These are phyloP conservation scores for Calameuta idolon DNA, from an alignment of 2,888 invertebrate genomes.

Conservation along the genomic window DNA sequence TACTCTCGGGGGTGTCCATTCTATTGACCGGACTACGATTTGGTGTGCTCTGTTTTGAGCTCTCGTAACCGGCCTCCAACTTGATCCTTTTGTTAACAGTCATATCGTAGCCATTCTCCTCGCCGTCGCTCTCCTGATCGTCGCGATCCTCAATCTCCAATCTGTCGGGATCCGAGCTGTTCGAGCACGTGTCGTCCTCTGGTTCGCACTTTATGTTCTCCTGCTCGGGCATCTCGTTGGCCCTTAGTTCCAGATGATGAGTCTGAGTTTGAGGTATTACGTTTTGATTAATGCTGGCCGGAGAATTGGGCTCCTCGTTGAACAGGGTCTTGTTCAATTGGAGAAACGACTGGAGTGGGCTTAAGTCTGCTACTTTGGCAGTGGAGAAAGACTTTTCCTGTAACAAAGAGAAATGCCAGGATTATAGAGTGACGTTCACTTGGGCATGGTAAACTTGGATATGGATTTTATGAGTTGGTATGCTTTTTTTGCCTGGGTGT, in stretches of 20 bases:
- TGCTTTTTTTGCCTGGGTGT: not conserved
- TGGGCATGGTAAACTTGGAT: too few relatives aligned
- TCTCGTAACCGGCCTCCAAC: constrained; percentile 50
- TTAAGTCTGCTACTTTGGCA: constrained; percentile 62
- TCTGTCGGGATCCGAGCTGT: constrained; percentile 80
- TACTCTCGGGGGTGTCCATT: constrained; percentile 65
- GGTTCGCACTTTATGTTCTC: constrained; percentile 67
- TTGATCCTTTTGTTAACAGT: constrained; percentile 55
- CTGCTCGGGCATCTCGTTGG: constrained; percentile 45
- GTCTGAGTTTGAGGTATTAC: constrained; percentile 59
- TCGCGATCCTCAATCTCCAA: constrained; percentile 75
- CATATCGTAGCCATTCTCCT: constrained; percentile 60
- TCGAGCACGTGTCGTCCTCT: constrained; percentile 76
- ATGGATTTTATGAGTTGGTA: too few relatives aligned
- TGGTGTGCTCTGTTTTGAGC: constrained; percentile 52
- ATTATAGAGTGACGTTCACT: not conserved
- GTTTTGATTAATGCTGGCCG: constrained; percentile 63
- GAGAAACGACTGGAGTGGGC: constrained; percentile 59
- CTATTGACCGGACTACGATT: constrained; percentile 61
- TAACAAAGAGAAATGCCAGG: constrained; percentile 17
- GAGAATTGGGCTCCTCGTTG: constrained; percentile 61
- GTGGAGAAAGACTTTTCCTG: constrained; percentile 64
- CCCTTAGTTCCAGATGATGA: constrained; percentile 55
- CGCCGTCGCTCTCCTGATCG: constrained; percentile 57
- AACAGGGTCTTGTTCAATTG: constrained; percentile 61